A percentile compares a stretch with the other conserved stretches of the same genome.
Evolutionary conservation across 2,888 invertebrate genomes (phyloP).

Genomic region (Theristus sp.): DNA sequence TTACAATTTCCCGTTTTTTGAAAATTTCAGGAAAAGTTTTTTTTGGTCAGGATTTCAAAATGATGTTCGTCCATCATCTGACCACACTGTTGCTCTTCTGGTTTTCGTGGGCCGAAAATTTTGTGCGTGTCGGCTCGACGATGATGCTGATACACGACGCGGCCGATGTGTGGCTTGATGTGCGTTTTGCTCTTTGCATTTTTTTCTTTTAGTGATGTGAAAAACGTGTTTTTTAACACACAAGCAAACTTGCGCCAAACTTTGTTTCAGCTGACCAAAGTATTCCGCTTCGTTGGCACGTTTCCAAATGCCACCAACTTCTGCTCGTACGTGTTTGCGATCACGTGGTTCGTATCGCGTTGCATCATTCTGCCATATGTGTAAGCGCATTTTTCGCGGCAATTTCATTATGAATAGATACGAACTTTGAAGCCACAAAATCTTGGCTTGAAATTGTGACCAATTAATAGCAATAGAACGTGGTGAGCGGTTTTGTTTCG

Average conservation of each 20-base stretch:
- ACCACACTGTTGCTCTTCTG: slow-evolving; percentile 72
- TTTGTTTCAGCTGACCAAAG: slow-evolving; percentile 1
- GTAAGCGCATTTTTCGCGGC: neutral
- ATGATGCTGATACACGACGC: slow-evolving; percentile 40
- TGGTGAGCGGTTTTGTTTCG: neutral
- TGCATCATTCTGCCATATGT: neutral
- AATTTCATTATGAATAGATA: neutral
- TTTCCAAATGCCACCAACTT: neutral
- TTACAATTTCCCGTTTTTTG: neutral
- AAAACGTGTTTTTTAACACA: neutral
- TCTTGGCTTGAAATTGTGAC: too few relatives aligned
- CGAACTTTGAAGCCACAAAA: neutral
- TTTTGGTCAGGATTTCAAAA: slow-evolving; percentile 52
- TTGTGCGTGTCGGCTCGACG: slow-evolving; percentile 64
- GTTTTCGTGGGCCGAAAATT: slow-evolving; percentile 80
- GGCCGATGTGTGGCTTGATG: slow-evolving; percentile 31
- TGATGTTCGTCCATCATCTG: slow-evolving; percentile 91
- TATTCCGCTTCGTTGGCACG: neutral
- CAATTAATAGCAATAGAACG: too few relatives aligned
- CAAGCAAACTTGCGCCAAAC: neutral
- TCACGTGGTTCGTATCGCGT: neutral
- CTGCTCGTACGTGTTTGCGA: neutral
- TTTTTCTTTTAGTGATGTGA: neutral
- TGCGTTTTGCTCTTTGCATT: neutral
- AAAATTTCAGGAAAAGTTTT: neutral